Conservation (phyloP, 2,888 invertebrate species). For the Melikaiella ostensackeni region DNA sequence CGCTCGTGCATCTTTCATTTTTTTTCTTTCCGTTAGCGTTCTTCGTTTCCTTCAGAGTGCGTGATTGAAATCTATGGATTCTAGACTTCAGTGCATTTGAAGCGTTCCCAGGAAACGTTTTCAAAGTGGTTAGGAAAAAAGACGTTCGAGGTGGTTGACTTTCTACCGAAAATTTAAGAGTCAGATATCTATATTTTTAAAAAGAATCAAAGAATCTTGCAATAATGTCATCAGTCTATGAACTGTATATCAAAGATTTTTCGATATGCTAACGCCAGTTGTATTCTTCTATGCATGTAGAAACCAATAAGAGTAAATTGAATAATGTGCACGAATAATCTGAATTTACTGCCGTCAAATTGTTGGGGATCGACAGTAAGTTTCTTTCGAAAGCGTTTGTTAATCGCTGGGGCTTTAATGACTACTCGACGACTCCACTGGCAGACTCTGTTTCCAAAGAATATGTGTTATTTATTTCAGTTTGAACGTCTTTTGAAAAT, state of each 20-base stretch:
- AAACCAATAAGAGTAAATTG: conserved; percentile 37
- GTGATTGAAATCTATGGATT: conserved; percentile 15
- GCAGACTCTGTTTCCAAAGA: conserved; percentile 62
- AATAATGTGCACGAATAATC: conserved; percentile 46
- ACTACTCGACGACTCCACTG: conserved; percentile 63
- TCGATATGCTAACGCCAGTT: conserved; percentile 24
- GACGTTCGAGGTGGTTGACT: conserved; percentile 6
- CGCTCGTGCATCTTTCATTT: conserved; percentile 19
- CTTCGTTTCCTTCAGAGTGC: neutral
- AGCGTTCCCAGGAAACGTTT: conserved; percentile 32
- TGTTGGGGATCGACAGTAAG: conserved; percentile 46
- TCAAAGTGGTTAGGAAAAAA: neutral
- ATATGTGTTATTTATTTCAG: conserved; percentile 31
- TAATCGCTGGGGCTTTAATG: conserved; percentile 61
- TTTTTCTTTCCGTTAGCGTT: neutral
- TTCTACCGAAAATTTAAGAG: conserved; percentile 1
- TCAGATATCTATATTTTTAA: conserved; percentile 39
- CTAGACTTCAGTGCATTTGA: conserved; percentile 37
- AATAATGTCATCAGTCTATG: conserved; percentile 21
- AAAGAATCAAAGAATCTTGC: conserved; percentile 31
- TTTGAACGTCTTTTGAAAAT: conserved; percentile 43
- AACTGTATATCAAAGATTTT: conserved; percentile 28
- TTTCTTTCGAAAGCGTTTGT: conserved; percentile 61
- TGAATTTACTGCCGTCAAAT: conserved; percentile 66
- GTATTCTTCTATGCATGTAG: conserved; percentile 37